A percentile compares a stretch with the other conserved stretches of the same genome.
Evolutionary conservation across 2,797 vertebrate genomes (phyloP).

Genomic region (Cyprinodon diabolis): DNA sequence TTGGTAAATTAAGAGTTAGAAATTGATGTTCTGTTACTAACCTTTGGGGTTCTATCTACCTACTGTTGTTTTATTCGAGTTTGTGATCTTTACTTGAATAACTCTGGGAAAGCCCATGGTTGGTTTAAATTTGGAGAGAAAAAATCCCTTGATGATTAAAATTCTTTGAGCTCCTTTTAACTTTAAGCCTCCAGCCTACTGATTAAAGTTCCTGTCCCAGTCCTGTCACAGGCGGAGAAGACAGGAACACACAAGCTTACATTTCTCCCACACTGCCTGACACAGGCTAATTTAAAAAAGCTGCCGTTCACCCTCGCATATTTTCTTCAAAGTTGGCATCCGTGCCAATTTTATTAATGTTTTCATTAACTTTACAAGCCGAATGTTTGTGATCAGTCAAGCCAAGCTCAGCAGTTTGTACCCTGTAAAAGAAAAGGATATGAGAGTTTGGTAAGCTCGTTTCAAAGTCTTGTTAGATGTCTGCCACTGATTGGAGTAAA

Average conservation of each 20-base stretch:
- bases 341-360: conserved; percentile 19
- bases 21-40: background rate
- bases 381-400: conserved; percentile 25
- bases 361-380: conserved; percentile 38
- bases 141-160: background rate
- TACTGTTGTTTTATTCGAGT: background rate
- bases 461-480: conserved; percentile 64
- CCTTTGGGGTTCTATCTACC: no score
- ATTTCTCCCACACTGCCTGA: background rate
- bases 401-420: conserved; percentile 58
- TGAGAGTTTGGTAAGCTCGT: conserved; percentile 42
- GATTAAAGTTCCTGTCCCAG: background rate
- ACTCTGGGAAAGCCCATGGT: background rate
- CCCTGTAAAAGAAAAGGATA: conserved; percentile 44
- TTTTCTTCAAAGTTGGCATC: conserved; percentile 1
- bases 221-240: background rate
- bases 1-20: background rate
- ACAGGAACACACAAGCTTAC: background rate
- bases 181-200: background rate
- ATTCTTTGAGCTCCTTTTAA: background rate
- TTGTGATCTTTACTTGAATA: background rate
- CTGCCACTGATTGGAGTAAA: conserved; percentile 25
- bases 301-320: background rate
- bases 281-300: conserved; percentile 13
- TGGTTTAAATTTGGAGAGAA: background rate